phyloP scores from a whole-genome alignment of 2,797 vertebrate species.

The Chelon auratus region DNA sequence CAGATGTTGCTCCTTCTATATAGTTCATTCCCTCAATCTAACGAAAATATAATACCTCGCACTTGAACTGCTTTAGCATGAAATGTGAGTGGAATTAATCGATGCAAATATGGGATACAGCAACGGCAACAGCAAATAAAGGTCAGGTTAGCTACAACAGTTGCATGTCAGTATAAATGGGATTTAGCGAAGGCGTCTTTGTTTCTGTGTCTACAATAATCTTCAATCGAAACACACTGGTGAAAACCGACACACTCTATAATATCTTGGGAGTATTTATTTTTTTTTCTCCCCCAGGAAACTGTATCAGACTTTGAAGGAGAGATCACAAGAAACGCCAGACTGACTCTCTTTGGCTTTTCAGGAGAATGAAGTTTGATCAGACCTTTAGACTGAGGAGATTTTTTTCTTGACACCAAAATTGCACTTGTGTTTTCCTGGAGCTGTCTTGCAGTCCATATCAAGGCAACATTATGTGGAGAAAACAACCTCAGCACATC shows the following conservation, averaged over 20 bases:
- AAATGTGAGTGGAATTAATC: not conserved
- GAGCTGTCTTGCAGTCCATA: not conserved
- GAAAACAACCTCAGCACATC: not conserved
- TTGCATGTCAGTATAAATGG: not conserved
- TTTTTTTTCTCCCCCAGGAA: not conserved
- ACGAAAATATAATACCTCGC: not conserved
- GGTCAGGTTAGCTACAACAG: not conserved
- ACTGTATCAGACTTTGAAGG: not conserved
- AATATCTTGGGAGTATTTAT: not conserved
- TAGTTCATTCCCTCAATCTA: not conserved
- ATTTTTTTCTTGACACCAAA: not conserved
- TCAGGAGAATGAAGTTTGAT: not conserved
- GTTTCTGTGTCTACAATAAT: not conserved
- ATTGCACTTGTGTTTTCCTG: not conserved
- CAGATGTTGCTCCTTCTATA: not conserved
- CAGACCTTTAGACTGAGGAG: not conserved
- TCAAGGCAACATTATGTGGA: slow-evolving; percentile 1
- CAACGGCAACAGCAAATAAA: not conserved
- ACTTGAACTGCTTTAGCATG: not conserved
- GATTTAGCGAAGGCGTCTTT: not conserved
- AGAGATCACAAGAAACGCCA: not conserved
- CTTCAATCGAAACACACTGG: not conserved
- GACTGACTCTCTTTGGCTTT: not conserved
- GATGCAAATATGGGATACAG: not conserved
- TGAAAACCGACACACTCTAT: not conserved